Evolutionary conservation across 2,113 vertebrate genomes (phyloP), one percentile per base, ranked within the genome.

Genomic region (Chionomys nivalis): DNA sequence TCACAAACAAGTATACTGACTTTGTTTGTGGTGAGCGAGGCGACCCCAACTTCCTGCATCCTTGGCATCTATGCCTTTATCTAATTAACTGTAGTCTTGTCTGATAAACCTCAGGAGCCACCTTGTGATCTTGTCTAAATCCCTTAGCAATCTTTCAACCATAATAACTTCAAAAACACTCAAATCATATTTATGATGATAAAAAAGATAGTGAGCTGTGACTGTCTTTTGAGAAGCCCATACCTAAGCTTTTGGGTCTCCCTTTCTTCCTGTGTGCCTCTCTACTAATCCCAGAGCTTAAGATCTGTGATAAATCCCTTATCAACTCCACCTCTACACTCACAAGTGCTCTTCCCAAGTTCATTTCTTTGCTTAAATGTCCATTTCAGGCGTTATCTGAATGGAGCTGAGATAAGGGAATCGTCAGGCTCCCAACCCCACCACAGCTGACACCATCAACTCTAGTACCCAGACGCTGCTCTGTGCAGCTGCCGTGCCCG

Each of bases 401-500:
- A 16, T 55, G 36, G 36, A 73, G 24, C 8, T 2, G 33, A 70
- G 33, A 23, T 14, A 14, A 52, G 47, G 66, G 31, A 36, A 66
- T 19, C 8, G 39, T 21, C 39, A 47, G 58, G 83, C 11, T 49
- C 28, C 10, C 31, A 23, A 7, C 49, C 12, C 49, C 21, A 26
- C 16, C 23, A 28, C 47, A 42, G 68, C 14, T 28, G 87, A 42
- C 19, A 61, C n/a, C 16, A 49, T 17, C 24, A 3, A 23, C 7
- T 58, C 42, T 36, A 49, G 65, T 11, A 49, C 6, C 44, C 9
- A 23, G 33, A 3, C 4, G 24, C 14, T 17, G 24, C 42, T 77
- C 13, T 28, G 28, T 12, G 12, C n/a, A 44, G 31, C 39, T 5
- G 5, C 49, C 0, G 36, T 0, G 3, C 11, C 9, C 1, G 0